Base-by-base conservation (phyloP, 1,140 invertebrate genomes). In the Planococcus citri region DNA sequence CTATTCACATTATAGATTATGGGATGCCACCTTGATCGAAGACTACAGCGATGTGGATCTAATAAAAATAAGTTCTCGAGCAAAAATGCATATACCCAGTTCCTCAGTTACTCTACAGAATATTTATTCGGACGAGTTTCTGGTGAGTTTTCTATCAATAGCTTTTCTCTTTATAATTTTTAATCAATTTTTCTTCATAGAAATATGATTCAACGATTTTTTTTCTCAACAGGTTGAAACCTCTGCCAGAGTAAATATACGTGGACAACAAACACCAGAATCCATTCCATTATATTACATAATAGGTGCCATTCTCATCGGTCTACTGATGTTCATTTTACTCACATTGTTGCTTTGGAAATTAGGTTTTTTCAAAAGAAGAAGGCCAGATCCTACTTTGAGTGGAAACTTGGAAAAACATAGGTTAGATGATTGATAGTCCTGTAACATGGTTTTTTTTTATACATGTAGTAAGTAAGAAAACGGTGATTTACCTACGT, bases 1-100 rank as follows among this genome's bases (percentile, higher is more conserved):
- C 12, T 33, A 33, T 33, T 33, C 12, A 33, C n/a, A n/a, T n/a
- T n/a, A 33, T 60, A 84, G 90, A 68, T 80, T 97, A 8, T 96
- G 93, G 93, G 95, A 95, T 81, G 86, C 88, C 0, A 95, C 93
- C 0, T 79, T 97, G 14, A 87, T 92, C 0, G 88, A 91, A 76
- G 89, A 95, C 77, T 94, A 93, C 79, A 87, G 89, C 0, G 82
- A 86, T 61, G 89, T 93, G n/a, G 87, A 92, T 76, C 83, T 85
- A 58, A 91, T 95, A 0, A 83, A 84, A 73, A 92, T 95, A 68
- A 83, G 84, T 29, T 95, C 92, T 0, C 82, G 81, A 68, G 92
- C 90, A 0, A 82, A 81, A 72, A 86, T 95, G 33, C 77, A 84
- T 72, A 85, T 95, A 72, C 86, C 87, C 14, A 77, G 82, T 0